Base-by-base conservation (phyloP, 2,113 vertebrate genomes). In the Eleginops maclovinus region DNA sequence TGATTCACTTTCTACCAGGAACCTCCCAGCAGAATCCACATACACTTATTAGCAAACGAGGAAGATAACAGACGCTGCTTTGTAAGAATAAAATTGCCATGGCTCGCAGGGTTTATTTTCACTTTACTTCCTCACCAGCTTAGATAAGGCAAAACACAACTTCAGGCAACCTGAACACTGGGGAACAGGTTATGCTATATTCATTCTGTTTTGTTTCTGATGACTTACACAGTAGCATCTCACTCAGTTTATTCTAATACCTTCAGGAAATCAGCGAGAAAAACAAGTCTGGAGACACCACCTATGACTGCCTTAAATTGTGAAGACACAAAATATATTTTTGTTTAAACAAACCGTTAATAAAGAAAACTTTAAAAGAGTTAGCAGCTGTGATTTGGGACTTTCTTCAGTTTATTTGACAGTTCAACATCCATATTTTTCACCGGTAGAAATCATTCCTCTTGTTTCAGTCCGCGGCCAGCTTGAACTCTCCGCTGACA, bases 331-430 rank as follows among this genome's bases (percentile, higher is more conserved):
- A 49, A 36, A 26, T 49, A 2, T 11, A n/a, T 12, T 76, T 47
- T 60, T 47, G 8, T 72, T 53, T 79, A 43, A 49, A 77, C 40
- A 75, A 68, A 79, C 15, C 1, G 40, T 54, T 49, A 58, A 53
- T 70, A 61, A 56, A 53, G 55, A 21, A 19, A 51, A 65, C 28
- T 64, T 63, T 41, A 28, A 68, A 51, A 72, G 3, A 62, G 31
- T 26, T 83, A 60, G 78, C 54, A 80, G 58, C 28, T 61, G 58
- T 73, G 66, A 51, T 81, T 72, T 62, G 63, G 40, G 66, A 76
- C 28, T 62, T 7, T 77, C 21, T 68, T 60, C 51, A 6, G 60
- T 40, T 60, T 47, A 58, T 80, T 68, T 69, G 15, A 55, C 3
- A 0, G 43, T 72, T 81, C 0, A 44, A 55, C 72, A 44, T 67